phyloP scores from a whole-genome alignment of 2,797 vertebrate genomes.

The Propithecus deckenii region DNA sequence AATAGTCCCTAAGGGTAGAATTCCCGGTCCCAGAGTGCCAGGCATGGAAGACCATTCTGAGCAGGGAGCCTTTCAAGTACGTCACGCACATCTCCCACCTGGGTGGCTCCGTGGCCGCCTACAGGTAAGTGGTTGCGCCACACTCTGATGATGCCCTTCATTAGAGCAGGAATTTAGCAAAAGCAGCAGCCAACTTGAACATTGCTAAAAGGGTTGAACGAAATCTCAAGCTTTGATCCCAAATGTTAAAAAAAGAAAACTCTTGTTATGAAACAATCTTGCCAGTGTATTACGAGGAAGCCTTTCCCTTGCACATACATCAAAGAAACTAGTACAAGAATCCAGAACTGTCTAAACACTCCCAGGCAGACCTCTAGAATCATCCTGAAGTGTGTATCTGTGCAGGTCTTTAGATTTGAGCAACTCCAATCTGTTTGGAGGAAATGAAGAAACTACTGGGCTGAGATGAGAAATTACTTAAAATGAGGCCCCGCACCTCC shows the following conservation, averaged over 20 bases:
- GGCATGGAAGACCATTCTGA: background rate
- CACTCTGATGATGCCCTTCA: background rate
- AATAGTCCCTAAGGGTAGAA: background rate
- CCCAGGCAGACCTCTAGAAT: background rate
- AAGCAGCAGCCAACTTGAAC: background rate
- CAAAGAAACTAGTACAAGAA: background rate
- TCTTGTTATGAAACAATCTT: background rate
- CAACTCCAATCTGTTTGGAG: background rate
- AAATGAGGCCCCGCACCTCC: background rate
- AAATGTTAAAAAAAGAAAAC: background rate
- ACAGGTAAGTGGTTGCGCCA: background rate
- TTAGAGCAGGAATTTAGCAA: background rate
- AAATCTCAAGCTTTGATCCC: background rate
- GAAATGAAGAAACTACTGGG: background rate
- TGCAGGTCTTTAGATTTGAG: no score
- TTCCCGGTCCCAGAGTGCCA: background rate
- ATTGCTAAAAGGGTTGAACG: background rate
- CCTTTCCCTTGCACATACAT: background rate
- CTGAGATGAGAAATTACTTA: background rate
- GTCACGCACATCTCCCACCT: background rate
- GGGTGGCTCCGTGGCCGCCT: background rate
- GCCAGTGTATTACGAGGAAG: background rate
- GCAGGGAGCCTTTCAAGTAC: background rate
- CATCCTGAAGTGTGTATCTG: fast-evolving
- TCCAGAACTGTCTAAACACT: background rate